A percentile compares a stretch with the other conserved stretches of the same genome.
phyloP scores from a whole-genome alignment of 1,140 invertebrate genomes.

The Zophobas morio region DNA sequence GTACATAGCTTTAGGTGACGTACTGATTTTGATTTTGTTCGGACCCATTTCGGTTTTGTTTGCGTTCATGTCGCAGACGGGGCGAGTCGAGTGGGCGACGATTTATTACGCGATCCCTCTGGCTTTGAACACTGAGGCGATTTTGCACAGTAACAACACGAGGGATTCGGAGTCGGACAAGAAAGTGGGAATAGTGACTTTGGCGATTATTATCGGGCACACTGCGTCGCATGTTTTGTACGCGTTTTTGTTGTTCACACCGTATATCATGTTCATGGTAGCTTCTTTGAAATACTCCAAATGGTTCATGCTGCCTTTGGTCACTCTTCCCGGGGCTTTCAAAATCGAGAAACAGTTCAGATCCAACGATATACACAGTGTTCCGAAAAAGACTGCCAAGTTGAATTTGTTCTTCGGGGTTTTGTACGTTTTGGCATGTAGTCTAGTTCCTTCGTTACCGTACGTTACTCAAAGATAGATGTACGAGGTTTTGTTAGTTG shows the following conservation, averaged over 20 bases:
- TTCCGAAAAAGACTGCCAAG: slow-evolving; percentile 90
- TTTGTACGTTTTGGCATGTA: slow-evolving; percentile 87
- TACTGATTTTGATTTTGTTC: slow-evolving; percentile 93
- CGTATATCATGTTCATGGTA: slow-evolving; percentile 91
- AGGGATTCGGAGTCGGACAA: slow-evolving; percentile 90
- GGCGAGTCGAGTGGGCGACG: slow-evolving; percentile 86
- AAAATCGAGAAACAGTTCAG: slow-evolving; percentile 92
- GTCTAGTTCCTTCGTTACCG: slow-evolving; percentile 74
- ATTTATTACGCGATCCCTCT: slow-evolving; percentile 95
- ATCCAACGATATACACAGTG: slow-evolving; percentile 80
- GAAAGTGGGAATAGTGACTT: slow-evolving; percentile 89
- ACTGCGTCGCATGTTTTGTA: slow-evolving; percentile 93
- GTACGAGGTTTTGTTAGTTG: slow-evolving; percentile 51
- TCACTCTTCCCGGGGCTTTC: slow-evolving; percentile 91
- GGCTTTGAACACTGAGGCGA: slow-evolving; percentile 95
- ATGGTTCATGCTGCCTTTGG: slow-evolving; percentile 90
- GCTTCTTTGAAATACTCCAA: slow-evolving; percentile 85
- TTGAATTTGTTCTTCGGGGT: slow-evolving; percentile 93
- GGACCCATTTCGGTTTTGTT: slow-evolving; percentile 96
- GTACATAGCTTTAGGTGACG: slow-evolving; percentile 93
- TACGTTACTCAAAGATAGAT: slow-evolving; percentile 66
- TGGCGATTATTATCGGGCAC: slow-evolving; percentile 93
- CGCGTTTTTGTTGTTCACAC: slow-evolving; percentile 90
- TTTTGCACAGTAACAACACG: slow-evolving; percentile 95
- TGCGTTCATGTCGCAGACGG: slow-evolving; percentile 93